Evolutionary conservation across 2,888 invertebrate species (phyloP).

Genomic region (Hypomecis atomaria): DNA sequence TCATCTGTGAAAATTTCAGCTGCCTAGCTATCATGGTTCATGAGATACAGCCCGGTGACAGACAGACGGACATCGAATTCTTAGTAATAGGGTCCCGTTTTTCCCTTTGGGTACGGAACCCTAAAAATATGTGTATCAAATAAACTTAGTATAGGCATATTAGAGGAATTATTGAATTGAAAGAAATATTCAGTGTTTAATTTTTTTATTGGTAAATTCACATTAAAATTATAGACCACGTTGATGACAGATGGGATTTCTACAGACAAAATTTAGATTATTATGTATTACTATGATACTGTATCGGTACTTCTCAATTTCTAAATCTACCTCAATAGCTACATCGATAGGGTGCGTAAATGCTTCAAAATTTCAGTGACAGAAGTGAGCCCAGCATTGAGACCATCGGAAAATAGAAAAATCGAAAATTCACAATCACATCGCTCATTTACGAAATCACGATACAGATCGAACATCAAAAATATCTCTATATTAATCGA

Average conservation of each 20-base stretch:
- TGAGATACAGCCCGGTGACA: too few species aligned
- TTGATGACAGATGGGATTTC: constrained; percentile 79
- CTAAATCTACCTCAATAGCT: constrained; percentile 79
- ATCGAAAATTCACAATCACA: constrained; percentile 73
- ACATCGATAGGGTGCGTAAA: constrained; percentile 80
- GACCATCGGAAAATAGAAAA: constrained; percentile 71
- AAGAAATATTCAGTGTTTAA: constrained; percentile 54
- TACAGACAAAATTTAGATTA: constrained; percentile 79
- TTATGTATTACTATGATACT: constrained; percentile 77
- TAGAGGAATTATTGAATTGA: not conserved
- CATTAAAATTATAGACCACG: constrained; percentile 84
- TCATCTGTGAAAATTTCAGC: not conserved
- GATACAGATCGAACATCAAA: constrained; percentile 82
- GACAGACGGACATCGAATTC: too few species aligned
- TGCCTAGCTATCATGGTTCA: too few species aligned
- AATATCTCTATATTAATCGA: constrained; percentile 78
- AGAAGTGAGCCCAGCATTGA: constrained; percentile 67
- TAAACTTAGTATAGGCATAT: not conserved
- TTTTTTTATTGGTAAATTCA: constrained; percentile 83
- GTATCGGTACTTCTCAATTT: constrained; percentile 80
- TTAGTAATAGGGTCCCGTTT: too few species aligned
- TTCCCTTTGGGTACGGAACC: too few species aligned
- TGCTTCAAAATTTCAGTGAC: constrained; percentile 78
- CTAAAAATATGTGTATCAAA: too few species aligned
- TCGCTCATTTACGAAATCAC: constrained; percentile 73